These are phyloP conservation scores for Lycaena phlaeas DNA, from an alignment of 2,888 invertebrate species.

Conservation along the genomic window DNA sequence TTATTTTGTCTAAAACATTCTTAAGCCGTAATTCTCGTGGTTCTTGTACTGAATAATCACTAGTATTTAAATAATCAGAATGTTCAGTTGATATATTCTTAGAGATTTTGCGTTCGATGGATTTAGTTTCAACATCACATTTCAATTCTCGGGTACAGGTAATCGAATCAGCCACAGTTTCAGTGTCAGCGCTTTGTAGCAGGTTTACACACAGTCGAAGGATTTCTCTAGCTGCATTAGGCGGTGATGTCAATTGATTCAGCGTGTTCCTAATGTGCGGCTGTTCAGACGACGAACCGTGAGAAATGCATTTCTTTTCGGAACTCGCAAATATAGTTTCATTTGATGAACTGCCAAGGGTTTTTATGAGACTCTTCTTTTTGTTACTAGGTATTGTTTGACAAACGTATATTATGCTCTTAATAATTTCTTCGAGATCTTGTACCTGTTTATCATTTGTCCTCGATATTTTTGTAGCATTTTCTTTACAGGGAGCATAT, in stretches of 20 bases:
- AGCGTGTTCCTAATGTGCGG: slow-evolving; percentile 44
- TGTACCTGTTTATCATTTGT: slow-evolving; percentile 48
- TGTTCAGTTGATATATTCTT: slow-evolving; percentile 33
- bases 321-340: slow-evolving; percentile 17
- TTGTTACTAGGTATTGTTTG: slow-evolving; percentile 32
- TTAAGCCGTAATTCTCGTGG: slow-evolving; percentile 27
- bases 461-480: too few species aligned
- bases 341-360: slow-evolving; percentile 30
- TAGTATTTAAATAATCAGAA: slow-evolving; percentile 12
- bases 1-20: slow-evolving; percentile 44
- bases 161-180: slow-evolving; percentile 28
- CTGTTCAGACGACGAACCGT: slow-evolving; percentile 40
- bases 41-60: too few species aligned
- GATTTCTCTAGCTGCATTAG: slow-evolving; percentile 44
- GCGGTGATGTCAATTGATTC: slow-evolving; percentile 42
- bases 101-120: slow-evolving; percentile 36
- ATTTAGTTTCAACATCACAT: slow-evolving; percentile 42
- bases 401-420: slow-evolving; percentile 50
- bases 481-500: too few species aligned
- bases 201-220: slow-evolving; percentile 43
- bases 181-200: slow-evolving; percentile 29
- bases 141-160: slow-evolving; percentile 16
- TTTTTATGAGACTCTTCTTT: slow-evolving; percentile 42
- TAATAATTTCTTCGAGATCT: slow-evolving; percentile 46
- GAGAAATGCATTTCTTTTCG: slow-evolving; percentile 17